Evolutionary conservation across 2,113 vertebrate genomes (phyloP).

Genomic region (Nycticebus coucang): DNA sequence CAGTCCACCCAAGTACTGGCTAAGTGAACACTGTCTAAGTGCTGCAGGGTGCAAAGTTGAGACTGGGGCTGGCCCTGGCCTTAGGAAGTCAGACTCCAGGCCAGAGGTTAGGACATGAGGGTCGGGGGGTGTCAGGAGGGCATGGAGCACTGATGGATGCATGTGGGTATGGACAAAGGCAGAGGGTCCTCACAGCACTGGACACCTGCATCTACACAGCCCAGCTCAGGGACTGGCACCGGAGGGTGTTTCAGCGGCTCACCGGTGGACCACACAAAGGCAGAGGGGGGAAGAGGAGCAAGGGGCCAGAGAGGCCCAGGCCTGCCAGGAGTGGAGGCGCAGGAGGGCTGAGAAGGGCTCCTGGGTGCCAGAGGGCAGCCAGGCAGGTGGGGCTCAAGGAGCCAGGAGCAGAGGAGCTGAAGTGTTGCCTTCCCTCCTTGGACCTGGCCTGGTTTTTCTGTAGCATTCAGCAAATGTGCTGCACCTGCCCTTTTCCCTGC

Average conservation of each 20-base stretch:
- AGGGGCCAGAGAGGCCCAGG: neutral
- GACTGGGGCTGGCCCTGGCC: neutral
- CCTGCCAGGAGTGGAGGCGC: neutral
- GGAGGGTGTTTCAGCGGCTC: neutral
- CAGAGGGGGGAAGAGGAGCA: neutral
- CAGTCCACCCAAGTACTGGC: neutral
- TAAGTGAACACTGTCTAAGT: neutral
- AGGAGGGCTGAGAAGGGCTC: neutral
- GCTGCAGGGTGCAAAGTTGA: neutral
- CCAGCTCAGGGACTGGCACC: neutral
- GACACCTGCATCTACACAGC: neutral
- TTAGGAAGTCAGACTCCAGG: neutral
- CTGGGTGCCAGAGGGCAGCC: neutral
- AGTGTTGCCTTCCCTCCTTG: neutral
- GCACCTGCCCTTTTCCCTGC: neutral
- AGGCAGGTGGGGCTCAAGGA: neutral
- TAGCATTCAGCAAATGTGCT: neutral
- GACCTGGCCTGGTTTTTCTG: neutral
- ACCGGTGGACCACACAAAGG: neutral
- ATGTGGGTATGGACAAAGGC: neutral
- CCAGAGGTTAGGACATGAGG: neutral
- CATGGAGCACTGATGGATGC: neutral
- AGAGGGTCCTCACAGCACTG: neutral
- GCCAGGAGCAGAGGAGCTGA: neutral
- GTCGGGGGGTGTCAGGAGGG: neutral